phyloP scores from a whole-genome alignment of 2,888 invertebrate genomes.

The Tinea trinotella region DNA sequence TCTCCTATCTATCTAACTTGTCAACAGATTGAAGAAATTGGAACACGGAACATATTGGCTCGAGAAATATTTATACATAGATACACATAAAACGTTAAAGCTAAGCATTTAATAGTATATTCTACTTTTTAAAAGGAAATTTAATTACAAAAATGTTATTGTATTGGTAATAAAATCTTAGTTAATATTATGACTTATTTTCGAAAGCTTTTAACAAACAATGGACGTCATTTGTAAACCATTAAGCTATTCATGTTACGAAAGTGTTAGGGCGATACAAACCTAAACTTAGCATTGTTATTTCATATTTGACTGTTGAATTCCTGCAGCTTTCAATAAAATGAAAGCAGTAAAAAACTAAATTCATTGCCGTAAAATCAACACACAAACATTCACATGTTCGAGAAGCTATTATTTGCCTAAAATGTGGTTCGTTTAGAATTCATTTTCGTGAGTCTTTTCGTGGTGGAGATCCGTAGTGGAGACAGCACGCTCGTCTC shows the following conservation, averaged over 20 bases:
- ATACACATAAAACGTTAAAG: no score
- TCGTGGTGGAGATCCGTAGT: conserved; percentile 23
- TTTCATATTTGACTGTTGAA: background rate
- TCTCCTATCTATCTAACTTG: conserved; percentile 34
- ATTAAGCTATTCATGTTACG: no score
- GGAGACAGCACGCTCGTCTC: conserved; percentile 45
- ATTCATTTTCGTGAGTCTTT: background rate
- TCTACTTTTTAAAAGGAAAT: no score
- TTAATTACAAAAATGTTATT: no score
- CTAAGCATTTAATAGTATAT: no score
- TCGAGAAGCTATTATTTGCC: background rate
- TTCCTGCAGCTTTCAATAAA: conserved; percentile 12
- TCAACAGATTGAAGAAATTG: background rate
- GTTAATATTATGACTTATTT: no score
- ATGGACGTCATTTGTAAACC: no score
- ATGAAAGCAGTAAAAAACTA: conserved; percentile 8
- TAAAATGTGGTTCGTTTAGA: background rate
- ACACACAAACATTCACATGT: conserved; percentile 1
- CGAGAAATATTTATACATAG: no score
- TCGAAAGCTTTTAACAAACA: no score
- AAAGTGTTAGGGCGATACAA: background rate
- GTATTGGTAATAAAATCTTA: no score
- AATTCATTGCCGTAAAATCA: conserved; percentile 5
- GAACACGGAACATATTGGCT: conserved; percentile 4
- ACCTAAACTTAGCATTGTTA: background rate